phyloP scores from a whole-genome alignment of 2,888 invertebrate species.

The Tipula lateralis region DNA sequence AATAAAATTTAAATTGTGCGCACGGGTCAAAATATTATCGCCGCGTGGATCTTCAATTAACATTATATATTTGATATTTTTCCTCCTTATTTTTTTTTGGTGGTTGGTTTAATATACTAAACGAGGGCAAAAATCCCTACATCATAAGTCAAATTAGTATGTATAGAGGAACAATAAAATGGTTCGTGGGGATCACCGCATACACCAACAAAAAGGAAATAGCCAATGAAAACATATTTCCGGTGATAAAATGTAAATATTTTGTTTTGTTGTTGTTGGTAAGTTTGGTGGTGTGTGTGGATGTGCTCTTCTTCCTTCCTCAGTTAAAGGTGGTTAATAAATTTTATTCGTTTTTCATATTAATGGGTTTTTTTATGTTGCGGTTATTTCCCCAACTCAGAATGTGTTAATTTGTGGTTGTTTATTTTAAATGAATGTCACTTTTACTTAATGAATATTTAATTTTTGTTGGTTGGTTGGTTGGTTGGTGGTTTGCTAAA shows the following conservation, averaged over 20 bases:
- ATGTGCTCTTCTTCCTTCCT: background rate
- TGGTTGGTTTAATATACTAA: background rate
- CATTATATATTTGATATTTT: conserved; percentile 31
- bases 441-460: background rate
- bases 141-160: conserved; percentile 3
- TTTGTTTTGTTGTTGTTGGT: no score
- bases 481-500: background rate
- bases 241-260: conserved; percentile 28
- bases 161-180: background rate
- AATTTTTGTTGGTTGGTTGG: conserved; percentile 3
- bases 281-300: no score
- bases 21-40: conserved; percentile 32
- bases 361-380: background rate
- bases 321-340: background rate
- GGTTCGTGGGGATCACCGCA: background rate
- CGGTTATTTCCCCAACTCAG: background rate
- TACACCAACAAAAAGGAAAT: background rate
- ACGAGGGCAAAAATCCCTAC: background rate
- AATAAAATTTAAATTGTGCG: conserved; percentile 26
- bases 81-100: background rate
- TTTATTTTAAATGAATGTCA: conserved; percentile 26
- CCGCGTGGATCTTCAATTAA: conserved; percentile 37
- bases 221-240: conserved; percentile 31
- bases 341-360: background rate
- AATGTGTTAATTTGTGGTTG: conserved; percentile 29